Percentiles rank a stretch among this genome's conserved stretches.
Conservation (phyloP, 2,888 invertebrate genomes). For the Heliconius hortense region DNA sequence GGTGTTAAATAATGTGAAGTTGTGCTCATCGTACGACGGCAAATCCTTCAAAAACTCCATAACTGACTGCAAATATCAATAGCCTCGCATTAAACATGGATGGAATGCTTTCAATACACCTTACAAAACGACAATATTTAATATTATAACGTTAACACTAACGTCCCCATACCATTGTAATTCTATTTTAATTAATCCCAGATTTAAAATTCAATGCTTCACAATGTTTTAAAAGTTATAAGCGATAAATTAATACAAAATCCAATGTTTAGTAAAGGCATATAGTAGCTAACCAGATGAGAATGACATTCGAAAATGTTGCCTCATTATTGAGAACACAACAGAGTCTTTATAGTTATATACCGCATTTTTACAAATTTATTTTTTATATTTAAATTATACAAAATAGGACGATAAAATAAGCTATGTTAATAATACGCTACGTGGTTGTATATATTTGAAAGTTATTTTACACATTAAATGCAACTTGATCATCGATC, state of each 20-base stretch:
- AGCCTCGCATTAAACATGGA: slow-evolving; percentile 41
- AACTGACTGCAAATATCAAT: slow-evolving; percentile 86
- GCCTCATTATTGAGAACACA: slow-evolving; percentile 2
- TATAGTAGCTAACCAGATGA: slow-evolving; percentile 57
- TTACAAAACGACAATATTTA: slow-evolving; percentile 10
- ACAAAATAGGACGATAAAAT: no score
- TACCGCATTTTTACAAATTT: neutral
- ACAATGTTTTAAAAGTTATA: slow-evolving; percentile 51
- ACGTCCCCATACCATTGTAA: slow-evolving; percentile 60
- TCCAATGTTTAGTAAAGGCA: slow-evolving; percentile 51
- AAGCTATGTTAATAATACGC: no score
- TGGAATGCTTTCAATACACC: slow-evolving; percentile 36
- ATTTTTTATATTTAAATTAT: no score
- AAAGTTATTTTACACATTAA: no score
- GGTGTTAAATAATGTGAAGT: slow-evolving; percentile 94
- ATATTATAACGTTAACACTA: slow-evolving; percentile 24
- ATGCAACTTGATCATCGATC: no score
- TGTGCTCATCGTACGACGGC: slow-evolving; percentile 94
- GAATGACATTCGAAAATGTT: slow-evolving; percentile 55
- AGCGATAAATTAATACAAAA: slow-evolving; percentile 61
- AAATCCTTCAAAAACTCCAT: slow-evolving; percentile 95
- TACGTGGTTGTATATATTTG: no score
- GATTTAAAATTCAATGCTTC: slow-evolving; percentile 45
- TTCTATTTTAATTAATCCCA: slow-evolving; percentile 48
- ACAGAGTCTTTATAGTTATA: neutral